Base-by-base conservation (phyloP, 2,113 vertebrate species). In the Neoarius graeffei region DNA sequence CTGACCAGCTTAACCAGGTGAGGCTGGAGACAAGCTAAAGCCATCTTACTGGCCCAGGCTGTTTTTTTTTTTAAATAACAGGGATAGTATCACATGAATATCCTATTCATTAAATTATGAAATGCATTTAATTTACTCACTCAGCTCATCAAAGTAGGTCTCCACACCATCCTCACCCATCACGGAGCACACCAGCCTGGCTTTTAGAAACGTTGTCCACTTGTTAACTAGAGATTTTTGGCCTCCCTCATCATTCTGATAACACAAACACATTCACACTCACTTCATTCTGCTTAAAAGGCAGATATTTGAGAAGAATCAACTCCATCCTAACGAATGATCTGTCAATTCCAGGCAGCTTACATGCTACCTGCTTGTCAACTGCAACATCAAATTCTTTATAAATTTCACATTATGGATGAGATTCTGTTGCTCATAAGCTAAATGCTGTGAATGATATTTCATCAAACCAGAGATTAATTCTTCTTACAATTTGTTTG, bases 141-240 rank as follows among this genome's bases (percentile, higher is more conserved):
- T 94, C 90, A 97, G 94, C 92, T 97, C 96, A 88, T 97, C 96
- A 54, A 97, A 97, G 15, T 95, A 94, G 0, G 96, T 97, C 93
- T 97, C 96, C 89, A 97, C 95, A 11, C 96, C 96, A 19, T 97
- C 96, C 1, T 94, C 94, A 35, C 96, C 96, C 25, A 95, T 95
- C 90, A 97, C 96, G 0, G 96, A 97, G 73, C 96, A 97, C 87
- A 97, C 95, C 8, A 97, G 94, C 7, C 96, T 95, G 4, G 96
- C 96, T 90, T 97, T 97, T 60, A 97, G 93, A 91, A 96, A 97
- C 0, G 96, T 97, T 0, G 96, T 97, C 96, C 96, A 97, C 86
- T 96, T 96, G 93, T 96, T 96, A 88, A 97, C 95, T 91, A 97
- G 93, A 14, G 95, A 96, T 64, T 96, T 96, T 90, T 96, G 95